Evolutionary conservation across 2,888 invertebrate genomes (phyloP), one percentile per base, ranked within the genome.

Genomic region (Andrena chrysosceles): DNA sequence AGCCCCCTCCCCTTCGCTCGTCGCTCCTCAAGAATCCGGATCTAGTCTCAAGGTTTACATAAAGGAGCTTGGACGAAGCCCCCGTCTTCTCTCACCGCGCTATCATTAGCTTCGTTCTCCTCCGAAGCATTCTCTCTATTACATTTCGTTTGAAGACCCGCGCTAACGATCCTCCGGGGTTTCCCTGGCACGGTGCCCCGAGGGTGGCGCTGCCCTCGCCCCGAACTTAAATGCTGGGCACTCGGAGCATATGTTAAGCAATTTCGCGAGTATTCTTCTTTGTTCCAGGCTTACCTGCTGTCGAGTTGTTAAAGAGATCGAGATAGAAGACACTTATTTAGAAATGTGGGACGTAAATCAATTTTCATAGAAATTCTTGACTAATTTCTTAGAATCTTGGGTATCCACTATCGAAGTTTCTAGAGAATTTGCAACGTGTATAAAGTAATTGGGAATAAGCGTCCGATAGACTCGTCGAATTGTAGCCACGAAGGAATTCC

Each of bases 41-140:
- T 93, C 93, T 93, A 91, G 90, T 88, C 91, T 93, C 92, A 93
- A 93, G 93, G 93, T 93, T 93, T 93, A 92, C 90, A 92, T 92
- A 92, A 92, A 93, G 89, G 89, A 92, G 90, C 89, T 89, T 78
- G 84, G 73, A 83, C 85, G 83, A 84, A 85, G 71, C 81, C 77
- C 81, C 72, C 84, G 79, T 82, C 72, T 81, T 85, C 78, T 81
- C 83, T 77, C 81, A 29, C 72, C 64, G 64, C 35, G 62, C 79
- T 77, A 79, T 81, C 82, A 87, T 81, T 85, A 79, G 83, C 81
- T 82, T 75, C 81, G 72, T 81, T 85, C 75, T 76, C 72, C 74
- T 66, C 73, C 82, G 72, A 67, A 66, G 77, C 10, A 86, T 83
- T 87, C 84, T 82, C 82, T 85, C 82, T 84, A 71, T 74, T 81